Base-by-base conservation (phyloP, 1,140 invertebrate species). In the Apis mellifera region DNA sequence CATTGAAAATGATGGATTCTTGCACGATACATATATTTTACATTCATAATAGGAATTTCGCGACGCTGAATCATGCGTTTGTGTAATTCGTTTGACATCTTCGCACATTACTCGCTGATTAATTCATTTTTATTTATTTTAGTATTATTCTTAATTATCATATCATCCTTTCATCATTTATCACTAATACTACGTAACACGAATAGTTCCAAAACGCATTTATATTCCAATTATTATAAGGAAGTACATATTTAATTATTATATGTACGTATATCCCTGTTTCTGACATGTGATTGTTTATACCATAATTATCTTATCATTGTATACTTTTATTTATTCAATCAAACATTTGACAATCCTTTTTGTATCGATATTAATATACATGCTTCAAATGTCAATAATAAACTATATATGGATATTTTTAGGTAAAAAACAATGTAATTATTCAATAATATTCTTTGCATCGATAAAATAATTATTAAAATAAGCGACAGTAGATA, bases 201-300 rank as follows among this genome's bases (percentile, higher is more conserved):
- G 62, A 71, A 62, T 68, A 62, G 68, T 82, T 68, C 60, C 69
- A 74, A 19, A 57, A 74, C 55, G 32, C 65, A 80, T 55, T 54
- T 55, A 66, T 84, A 64, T 65, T 88, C 64, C 84, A 80, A 77
- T 73, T 83, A 26, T 82, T 83, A 26, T 82, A 82, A 79, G 76
- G 54, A 72, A 80, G 73, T 83, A 42, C 32, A 42, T 42, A 84
- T 84, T 75, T 76, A 83, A 68, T 76, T 84, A 78, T 65, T 86
- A 60, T 76, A 82, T 83, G 15, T 64, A 26, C 32, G 62, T 64
- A 64, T 64, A 64, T 32, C 75, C 75, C 52, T 60, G 66, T 48
- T 76, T 87, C 71, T 82, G 77, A 89, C 82, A 82, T 92, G 89
- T 91, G 90, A 91, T 92, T 91, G 84, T 92, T 92, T 78, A 86